Conservation (phyloP, 2,797 vertebrate species). For the Pangasius sanitwongsei region DNA sequence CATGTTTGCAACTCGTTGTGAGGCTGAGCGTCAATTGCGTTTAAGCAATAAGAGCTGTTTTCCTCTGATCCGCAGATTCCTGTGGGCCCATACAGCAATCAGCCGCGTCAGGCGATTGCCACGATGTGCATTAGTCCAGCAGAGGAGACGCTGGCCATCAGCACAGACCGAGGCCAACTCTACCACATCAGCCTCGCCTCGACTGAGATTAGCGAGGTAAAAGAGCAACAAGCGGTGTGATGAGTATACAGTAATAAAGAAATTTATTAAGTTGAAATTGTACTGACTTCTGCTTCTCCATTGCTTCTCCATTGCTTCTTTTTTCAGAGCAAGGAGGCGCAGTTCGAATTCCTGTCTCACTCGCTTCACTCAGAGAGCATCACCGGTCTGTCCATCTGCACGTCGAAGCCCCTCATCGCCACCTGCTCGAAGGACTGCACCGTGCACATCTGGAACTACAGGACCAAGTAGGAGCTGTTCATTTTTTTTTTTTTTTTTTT, state of each 20-base stretch:
- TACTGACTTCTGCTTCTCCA: background rate
- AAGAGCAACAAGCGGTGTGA: background rate
- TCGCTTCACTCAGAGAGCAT: constrained; percentile 85
- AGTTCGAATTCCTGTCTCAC: constrained; percentile 84
- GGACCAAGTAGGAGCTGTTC: constrained; percentile 80
- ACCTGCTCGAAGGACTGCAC: constrained; percentile 91
- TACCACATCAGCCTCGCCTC: constrained; percentile 82
- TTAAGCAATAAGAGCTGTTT: background rate
- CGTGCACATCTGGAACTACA: constrained; percentile 93
- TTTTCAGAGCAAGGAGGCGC: constrained; percentile 74
- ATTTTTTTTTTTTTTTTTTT: no score
- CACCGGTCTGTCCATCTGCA: constrained; percentile 86
- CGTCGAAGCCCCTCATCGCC: constrained; percentile 87
- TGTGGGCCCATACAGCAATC: constrained; percentile 69
- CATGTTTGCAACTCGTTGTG: background rate
- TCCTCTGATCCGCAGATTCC: constrained; percentile 79
- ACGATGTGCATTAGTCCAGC: constrained; percentile 89
- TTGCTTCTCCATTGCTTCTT: background rate
- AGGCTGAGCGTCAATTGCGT: background rate
- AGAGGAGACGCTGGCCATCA: constrained; percentile 81
- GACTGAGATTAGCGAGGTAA: constrained; percentile 71
- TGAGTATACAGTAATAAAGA: background rate
- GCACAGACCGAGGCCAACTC: constrained; percentile 84
- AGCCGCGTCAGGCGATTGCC: constrained; percentile 73
- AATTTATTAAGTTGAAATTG: background rate